These are phyloP conservation scores for Ridgeia piscesae DNA, from an alignment of 1,140 invertebrate genomes.

Conservation along the genomic window DNA sequence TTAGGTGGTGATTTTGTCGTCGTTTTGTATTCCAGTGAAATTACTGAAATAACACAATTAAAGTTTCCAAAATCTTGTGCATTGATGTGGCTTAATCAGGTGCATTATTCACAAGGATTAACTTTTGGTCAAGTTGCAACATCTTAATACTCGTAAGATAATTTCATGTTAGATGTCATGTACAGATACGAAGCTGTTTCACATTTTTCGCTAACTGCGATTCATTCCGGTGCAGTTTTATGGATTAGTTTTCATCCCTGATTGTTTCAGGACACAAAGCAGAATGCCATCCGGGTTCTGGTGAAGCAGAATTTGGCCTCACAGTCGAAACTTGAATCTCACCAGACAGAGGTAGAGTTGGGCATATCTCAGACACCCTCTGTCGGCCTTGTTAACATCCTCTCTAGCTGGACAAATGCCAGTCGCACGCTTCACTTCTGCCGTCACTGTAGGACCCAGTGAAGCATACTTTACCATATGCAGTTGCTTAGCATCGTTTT, in stretches of 20 bases:
- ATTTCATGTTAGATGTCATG: neutral
- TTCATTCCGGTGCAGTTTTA: neutral
- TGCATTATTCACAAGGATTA: too few relatives aligned
- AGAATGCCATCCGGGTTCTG: neutral
- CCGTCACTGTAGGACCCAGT: neutral
- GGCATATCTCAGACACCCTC: neutral
- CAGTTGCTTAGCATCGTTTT: too few relatives aligned
- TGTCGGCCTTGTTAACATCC: neutral
- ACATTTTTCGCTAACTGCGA: neutral
- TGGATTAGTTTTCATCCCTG: neutral
- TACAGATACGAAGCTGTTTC: neutral
- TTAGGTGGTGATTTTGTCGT: too few relatives aligned
- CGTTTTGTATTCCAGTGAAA: too few relatives aligned
- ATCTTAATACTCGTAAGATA: neutral
- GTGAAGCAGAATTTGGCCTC: constrained; percentile 15
- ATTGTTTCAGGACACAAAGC: neutral
- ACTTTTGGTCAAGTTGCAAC: neutral
- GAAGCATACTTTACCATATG: too few relatives aligned
- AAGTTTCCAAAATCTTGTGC: too few relatives aligned
- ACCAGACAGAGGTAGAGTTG: constrained; percentile 9
- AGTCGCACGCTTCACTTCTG: neutral
- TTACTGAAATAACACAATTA: too few relatives aligned
- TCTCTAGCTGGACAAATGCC: neutral
- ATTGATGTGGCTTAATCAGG: too few relatives aligned
- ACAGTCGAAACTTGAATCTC: constrained; percentile 14